Evolutionary conservation across 2,888 invertebrate genomes (phyloP), one percentile per base, ranked within the genome.

Genomic region (Tetragonula carbonaria): DNA sequence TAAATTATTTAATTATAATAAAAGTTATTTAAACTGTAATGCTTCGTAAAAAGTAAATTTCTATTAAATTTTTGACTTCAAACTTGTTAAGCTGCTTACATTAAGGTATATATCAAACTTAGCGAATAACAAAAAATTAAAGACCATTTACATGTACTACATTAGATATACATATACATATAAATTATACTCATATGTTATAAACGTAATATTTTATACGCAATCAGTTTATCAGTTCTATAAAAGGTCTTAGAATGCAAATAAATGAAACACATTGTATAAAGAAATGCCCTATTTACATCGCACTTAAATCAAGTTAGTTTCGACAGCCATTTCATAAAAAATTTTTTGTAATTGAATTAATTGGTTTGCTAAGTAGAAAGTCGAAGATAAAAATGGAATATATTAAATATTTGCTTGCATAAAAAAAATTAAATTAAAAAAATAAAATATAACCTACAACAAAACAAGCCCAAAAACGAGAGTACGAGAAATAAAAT

Each of bases 361-460:
- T 23, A 76, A 68, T 13, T 33, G 21, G 33, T 68, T 82, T 57
- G 51, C n/a, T 6, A 38, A 65, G 51, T 57, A 18, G 28, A 73
- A 53, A 76, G 21, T 68, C 68, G 51, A 45, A 23, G 6, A 51
- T 57, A 18, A 38, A 82, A 73, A 82, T 68, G 76, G 63, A 73
- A 68, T 73, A 68, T 38, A 51, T 23, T 45, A 55, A 72, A 51
- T 33, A 68, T n/a, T 73, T n/a, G 33, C 16, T 28, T 21, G 4
- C 65, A 21, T 62, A 59, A 72, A 74, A 74, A 67, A 53, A 53
- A 23, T 57, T 38, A 67, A 59, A n/a, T 38, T 51, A 57, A 73
- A 59, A 38, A 66, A 67, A 62, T 75, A 74, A 84, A 84, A 76
- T 67, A 80, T 84, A 85, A 85, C 85, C 85, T 85, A 53, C 28